Conservation (phyloP, 2,797 vertebrate genomes). For the Diceros bicornis region DNA sequence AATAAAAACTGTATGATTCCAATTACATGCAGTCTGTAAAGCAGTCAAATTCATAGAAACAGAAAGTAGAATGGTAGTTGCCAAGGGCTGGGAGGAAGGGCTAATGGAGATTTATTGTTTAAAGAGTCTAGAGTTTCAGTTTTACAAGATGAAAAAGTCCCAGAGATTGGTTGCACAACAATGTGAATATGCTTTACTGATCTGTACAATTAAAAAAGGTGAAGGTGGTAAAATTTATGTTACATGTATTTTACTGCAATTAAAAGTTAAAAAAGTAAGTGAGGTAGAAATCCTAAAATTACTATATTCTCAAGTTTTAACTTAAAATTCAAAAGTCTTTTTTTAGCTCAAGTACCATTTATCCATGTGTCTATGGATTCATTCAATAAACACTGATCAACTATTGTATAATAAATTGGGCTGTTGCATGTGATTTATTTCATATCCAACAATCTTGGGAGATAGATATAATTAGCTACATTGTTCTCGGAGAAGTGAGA, state of each 20-base stretch:
- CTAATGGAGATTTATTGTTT: background rate
- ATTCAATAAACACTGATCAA: background rate
- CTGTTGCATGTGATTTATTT: background rate
- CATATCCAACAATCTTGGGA: background rate
- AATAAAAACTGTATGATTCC: background rate
- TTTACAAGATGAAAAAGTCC: background rate
- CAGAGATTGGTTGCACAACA: background rate
- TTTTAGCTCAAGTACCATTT: background rate
- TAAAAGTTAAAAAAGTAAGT: background rate
- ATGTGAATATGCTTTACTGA: background rate
- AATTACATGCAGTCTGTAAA: background rate
- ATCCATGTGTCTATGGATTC: background rate
- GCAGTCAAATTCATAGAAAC: background rate
- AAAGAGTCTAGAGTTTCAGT: background rate
- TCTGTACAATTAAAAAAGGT: background rate
- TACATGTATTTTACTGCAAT: background rate
- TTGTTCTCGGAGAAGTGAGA: background rate
- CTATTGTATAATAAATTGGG: background rate
- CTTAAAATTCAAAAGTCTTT: background rate
- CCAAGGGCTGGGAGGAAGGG: background rate
- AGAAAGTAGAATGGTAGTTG: background rate
- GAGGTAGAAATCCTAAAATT: background rate
- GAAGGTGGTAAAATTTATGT: background rate
- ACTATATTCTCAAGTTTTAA: conserved; percentile 27
- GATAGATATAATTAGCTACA: background rate